Evolutionary conservation across 2,113 vertebrate genomes (phyloP), one percentile per base, ranked within the genome.

Genomic region (Catharus fuscescens): DNA sequence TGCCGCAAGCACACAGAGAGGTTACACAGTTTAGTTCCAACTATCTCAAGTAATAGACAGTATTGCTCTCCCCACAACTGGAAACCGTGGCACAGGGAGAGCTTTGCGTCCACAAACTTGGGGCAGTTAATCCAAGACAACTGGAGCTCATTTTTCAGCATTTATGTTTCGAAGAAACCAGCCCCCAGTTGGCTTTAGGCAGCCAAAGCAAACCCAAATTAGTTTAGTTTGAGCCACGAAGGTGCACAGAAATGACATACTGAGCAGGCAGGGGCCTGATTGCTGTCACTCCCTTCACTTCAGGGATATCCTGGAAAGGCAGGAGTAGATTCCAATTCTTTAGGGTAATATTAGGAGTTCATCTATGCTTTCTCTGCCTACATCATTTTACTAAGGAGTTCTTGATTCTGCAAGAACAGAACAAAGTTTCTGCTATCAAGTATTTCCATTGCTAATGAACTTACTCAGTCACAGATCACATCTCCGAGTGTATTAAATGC

Each of bases 211-310:
- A 28, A 9, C n/a, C 66, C 62, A 90, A 6, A 53, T 44, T 10
- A 52, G 26, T 79, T 64, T 10, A 53, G 54, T 4, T 56, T 45
- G 64, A 85, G 62, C 31, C 36, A 19, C 8, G 32, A 74, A 60
- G 29, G 32, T 56, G 26, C 44, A 32, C 38, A 54, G 78, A 59
- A 67, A 36, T 52, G 25, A 14, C 0, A 0, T 12, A 44, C 28
- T 34, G 57, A 67, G 44, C 38, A 42, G 34, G 29, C 28, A n/a
- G 34, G 71, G 42, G 38, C 29, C 47, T 38, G 18, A 26, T 59
- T 3, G 0, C 7, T 45, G 48, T 24, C 19, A 50, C 32, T 38
- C 32, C 29, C 73, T 38, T 32, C 3, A 0, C 44, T 34, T 74
- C 52, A 79, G 25, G 29, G 32, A 45, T 42, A 26, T 4, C 2